Percentiles rank a stretch among this genome's conserved stretches.
phyloP scores from a whole-genome alignment of 2,113 vertebrate genomes.

The Cnemophilus loriae region DNA sequence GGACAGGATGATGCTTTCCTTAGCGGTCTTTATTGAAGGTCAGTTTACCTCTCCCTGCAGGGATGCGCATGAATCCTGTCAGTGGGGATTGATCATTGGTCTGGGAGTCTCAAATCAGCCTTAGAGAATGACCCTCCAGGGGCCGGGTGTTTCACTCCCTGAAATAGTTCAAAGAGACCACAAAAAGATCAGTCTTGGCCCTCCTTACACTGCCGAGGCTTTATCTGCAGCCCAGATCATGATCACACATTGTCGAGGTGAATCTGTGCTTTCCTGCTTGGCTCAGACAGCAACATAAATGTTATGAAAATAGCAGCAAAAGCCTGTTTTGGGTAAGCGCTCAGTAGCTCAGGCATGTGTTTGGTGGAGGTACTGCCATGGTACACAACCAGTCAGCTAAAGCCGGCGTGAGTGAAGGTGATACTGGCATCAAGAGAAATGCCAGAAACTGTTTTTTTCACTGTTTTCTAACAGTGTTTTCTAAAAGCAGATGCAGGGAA shows the following conservation, averaged over 20 bases:
- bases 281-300: neutral
- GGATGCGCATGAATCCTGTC: neutral
- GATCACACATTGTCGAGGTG: accelerated
- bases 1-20: constrained; percentile 82
- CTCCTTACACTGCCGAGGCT: neutral
- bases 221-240: neutral
- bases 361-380: neutral
- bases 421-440: neutral
- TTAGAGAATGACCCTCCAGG: neutral
- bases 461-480: neutral
- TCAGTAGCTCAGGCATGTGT: neutral
- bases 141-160: neutral
- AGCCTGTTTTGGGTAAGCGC: neutral
- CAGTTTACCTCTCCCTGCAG: neutral
- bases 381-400: neutral
- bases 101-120: neutral
- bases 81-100: neutral
- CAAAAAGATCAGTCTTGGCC: neutral
- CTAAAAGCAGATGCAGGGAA: neutral
- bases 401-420: neutral
- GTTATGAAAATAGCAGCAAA: neutral
- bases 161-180: neutral
- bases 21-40: constrained; percentile 92
- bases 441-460: neutral
- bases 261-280: neutral